These are phyloP conservation scores for Eupithecia dodoneata DNA, from an alignment of 2,888 invertebrate species.

Conservation along the genomic window DNA sequence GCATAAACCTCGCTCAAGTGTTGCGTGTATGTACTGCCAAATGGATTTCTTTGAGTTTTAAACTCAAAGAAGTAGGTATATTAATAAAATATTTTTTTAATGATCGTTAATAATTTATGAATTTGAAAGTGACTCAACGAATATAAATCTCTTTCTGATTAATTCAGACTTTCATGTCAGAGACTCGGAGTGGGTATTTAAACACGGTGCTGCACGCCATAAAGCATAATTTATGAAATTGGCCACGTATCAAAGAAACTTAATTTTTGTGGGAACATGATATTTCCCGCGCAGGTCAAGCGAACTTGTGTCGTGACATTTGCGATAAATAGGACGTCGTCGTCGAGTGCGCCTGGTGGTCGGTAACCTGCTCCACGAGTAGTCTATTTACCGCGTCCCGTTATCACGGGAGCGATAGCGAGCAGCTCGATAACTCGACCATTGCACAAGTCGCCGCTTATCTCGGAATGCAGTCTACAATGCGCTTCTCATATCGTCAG, in stretches of 20 bases:
- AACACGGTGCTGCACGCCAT: slow-evolving; percentile 35
- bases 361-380: slow-evolving; percentile 64
- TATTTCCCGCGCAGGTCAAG: slow-evolving; percentile 41
- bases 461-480: slow-evolving; percentile 72
- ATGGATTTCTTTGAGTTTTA: neutral
- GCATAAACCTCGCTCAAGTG: neutral
- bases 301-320: slow-evolving; percentile 44
- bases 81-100: neutral
- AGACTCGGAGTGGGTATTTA: slow-evolving; percentile 23
- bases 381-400: slow-evolving; percentile 66
- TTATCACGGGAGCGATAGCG: slow-evolving; percentile 73
- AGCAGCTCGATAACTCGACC: slow-evolving; percentile 64
- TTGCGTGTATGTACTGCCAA: neutral
- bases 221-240: slow-evolving; percentile 47
- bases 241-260: slow-evolving; percentile 53
- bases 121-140: neutral
- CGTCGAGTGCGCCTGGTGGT: slow-evolving; percentile 43
- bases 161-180: slow-evolving; percentile 14
- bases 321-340: slow-evolving; percentile 61
- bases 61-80: neutral
- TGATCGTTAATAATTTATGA: neutral
- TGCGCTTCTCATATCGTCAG: slow-evolving; percentile 63
- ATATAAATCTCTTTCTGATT: slow-evolving; percentile 26
- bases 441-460: slow-evolving; percentile 69
- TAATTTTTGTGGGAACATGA: slow-evolving; percentile 47